Evolutionary conservation across 2,797 vertebrate genomes (phyloP), one percentile per base, ranked within the genome.

Genomic region (Chrosomus eos): DNA sequence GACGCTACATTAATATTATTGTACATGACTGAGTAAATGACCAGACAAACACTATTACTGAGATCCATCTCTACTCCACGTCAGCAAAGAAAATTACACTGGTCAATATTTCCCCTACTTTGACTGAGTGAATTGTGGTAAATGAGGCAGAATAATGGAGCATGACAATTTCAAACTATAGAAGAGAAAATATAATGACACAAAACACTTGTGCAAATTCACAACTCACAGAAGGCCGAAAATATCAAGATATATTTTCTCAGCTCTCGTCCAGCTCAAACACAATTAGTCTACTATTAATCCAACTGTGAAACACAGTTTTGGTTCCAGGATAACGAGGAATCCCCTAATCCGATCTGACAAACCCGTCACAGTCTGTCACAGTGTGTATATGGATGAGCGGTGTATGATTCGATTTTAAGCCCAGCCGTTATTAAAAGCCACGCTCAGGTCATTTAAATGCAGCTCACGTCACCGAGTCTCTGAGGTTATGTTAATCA

Each of bases 401-500:
- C 4, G 14, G 19, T 21, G 62, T 58, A 26, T 53, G 71, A 67
- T 72, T 31, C n/a, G 36, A 45, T 58, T 36, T 75, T 28, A 31
- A 74, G 71, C 31, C 40, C 43, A n/a, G 9, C 31, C 23, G 9
- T 38, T 75, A 75, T 74, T 82, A 75, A 66, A 82, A 64, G 70
- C 43, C 70, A 74, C 40, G 28, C 28, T 74, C 55, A 5, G 8
- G 45, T 81, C 72, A 86, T 86, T 86, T 48, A 82, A 73, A 82
- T 82, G 72, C 72, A 85, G 48, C 23, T 4, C 58, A 62, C 58
- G 64, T 66, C 55, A 23, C 19, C 16, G n/a, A 31, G 28, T 51
- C 71, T 81, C 72, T 1, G 31, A 75, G 62, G 78, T 58, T 43
- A 81, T 36, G 45, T 64, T 81, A 76, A 86, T 86, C 62, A 76